Evolutionary conservation across 2,797 vertebrate genomes (phyloP).

Genomic region (Cossypha heuglini): DNA sequence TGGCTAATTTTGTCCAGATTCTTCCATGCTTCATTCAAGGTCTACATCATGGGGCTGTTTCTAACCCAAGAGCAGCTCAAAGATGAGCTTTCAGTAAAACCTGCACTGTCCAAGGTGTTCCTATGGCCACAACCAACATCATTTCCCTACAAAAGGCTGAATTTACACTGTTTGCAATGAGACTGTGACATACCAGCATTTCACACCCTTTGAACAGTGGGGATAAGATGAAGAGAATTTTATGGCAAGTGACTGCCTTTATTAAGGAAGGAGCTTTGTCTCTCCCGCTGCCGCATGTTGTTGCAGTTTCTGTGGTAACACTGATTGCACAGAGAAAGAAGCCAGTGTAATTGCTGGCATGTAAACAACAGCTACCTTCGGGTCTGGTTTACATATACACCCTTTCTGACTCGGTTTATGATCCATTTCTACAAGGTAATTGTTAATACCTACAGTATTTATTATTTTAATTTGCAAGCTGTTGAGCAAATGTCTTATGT

Average conservation of each 20-base stretch:
- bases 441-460: neutral
- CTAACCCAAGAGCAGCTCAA: neutral
- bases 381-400: neutral
- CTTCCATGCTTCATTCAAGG: neutral
- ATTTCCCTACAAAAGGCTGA: neutral
- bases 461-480: neutral
- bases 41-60: neutral
- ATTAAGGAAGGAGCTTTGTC: constrained; percentile 33
- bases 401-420: neutral
- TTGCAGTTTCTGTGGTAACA: constrained; percentile 67
- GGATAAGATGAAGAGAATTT: neutral
- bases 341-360: neutral
- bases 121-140: neutral
- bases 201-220: neutral
- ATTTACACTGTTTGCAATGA: neutral
- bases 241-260: neutral
- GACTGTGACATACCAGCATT: neutral
- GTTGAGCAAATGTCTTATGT: neutral
- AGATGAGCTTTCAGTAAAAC: neutral
- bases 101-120: neutral
- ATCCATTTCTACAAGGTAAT: neutral
- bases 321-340: neutral
- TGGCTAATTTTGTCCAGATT: neutral
- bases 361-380: neutral
- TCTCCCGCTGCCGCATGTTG: neutral